phyloP scores from a whole-genome alignment of 2,797 vertebrate genomes.

The Lophotriccus pileatus region DNA sequence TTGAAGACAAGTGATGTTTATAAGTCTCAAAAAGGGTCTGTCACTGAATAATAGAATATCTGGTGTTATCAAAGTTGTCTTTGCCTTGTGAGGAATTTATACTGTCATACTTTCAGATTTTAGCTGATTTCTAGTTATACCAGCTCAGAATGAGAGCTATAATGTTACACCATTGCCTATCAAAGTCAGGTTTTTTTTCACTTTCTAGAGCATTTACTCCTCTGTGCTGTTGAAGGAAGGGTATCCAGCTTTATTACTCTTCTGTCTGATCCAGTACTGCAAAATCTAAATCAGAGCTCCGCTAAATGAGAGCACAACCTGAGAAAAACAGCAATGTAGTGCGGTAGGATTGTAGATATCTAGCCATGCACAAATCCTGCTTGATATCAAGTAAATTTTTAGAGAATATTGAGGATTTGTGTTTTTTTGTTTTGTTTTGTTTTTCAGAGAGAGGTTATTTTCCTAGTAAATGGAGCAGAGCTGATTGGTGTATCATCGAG shows the following conservation, averaged over 20 bases:
- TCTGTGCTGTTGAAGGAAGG: not conserved
- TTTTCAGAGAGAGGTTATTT: not conserved
- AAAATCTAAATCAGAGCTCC: not conserved
- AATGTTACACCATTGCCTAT: not conserved
- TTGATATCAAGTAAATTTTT: not conserved
- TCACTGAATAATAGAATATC: not conserved
- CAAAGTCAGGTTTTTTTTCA: not conserved
- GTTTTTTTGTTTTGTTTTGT: fast-evolving
- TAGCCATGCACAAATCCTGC: not conserved
- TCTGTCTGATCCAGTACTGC: not conserved
- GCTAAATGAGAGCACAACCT: not conserved
- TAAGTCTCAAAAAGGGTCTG: not conserved
- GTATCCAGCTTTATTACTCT: not conserved
- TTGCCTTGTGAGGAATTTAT: not conserved
- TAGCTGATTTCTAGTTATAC: not conserved
- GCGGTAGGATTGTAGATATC: not conserved
- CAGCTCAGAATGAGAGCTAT: not conserved
- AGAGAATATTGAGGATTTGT: not conserved
- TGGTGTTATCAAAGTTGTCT: not conserved
- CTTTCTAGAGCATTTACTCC: not conserved
- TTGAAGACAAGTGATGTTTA: not conserved
- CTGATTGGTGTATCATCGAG: not conserved
- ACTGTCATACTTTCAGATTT: not conserved
- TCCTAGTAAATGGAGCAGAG: not conserved
- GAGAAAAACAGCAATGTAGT: not conserved